A percentile compares a stretch with the other conserved stretches of the same genome.
These are phyloP conservation scores for Eurytoma californica DNA, from an alignment of 2,888 invertebrate genomes.

Conservation along the genomic window DNA sequence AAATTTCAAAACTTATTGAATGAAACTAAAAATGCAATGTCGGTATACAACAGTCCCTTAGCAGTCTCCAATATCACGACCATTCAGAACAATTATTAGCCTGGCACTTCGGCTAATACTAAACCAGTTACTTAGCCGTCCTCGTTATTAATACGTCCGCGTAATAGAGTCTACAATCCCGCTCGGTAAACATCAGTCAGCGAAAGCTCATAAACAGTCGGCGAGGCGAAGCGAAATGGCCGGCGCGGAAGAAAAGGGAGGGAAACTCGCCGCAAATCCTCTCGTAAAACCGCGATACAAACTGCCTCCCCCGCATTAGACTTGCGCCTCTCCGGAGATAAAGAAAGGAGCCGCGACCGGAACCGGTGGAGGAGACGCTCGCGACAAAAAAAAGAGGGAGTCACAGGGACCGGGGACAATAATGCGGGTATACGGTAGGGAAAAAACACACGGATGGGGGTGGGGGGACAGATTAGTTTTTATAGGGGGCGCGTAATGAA, in stretches of 20 bases:
- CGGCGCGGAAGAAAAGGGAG: neutral
- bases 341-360: conserved; percentile 6
- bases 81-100: too few relatives aligned
- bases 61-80: too few relatives aligned
- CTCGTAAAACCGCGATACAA: conserved; percentile 41
- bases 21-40: too few relatives aligned
- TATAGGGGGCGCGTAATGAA: conserved; percentile 33
- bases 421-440: conserved; percentile 9
- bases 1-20: too few relatives aligned
- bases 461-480: neutral
- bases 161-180: too few relatives aligned
- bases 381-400: conserved; percentile 13
- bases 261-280: conserved; percentile 17
- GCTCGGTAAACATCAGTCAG: too few relatives aligned
- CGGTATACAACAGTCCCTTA: too few relatives aligned
- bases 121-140: too few relatives aligned
- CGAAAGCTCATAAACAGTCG: too few relatives aligned
- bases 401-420: conserved; percentile 4
- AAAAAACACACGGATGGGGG: conserved; percentile 14
- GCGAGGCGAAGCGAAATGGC: neutral
- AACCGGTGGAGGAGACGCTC: neutral
- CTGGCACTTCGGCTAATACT: too few relatives aligned
- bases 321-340: conserved; percentile 21
- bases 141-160: too few relatives aligned
- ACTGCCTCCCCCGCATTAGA: conserved; percentile 33